Percentiles rank a stretch among this genome's conserved stretches.
Conservation (phyloP, 2,888 invertebrate species). For the Rhingia rostrata region DNA sequence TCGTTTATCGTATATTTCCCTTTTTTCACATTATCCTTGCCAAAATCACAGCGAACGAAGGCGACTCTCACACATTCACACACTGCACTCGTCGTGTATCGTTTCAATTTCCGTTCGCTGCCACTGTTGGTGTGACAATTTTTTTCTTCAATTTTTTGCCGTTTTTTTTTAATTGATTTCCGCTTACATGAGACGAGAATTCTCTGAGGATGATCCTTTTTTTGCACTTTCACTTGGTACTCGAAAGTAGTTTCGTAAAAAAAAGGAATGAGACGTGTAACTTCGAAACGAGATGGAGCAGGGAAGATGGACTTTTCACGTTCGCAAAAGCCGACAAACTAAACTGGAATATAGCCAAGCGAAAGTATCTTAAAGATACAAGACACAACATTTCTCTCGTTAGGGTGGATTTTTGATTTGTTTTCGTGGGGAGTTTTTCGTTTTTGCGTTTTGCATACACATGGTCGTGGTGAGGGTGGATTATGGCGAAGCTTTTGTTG, state of each 20-base stretch:
- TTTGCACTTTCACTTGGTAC: neutral
- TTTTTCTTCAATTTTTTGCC: no score
- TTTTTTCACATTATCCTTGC: conserved; percentile 47
- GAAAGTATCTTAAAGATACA: conserved; percentile 71
- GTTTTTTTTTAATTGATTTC: conserved; percentile 9
- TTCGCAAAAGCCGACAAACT: conserved; percentile 64
- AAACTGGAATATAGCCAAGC: conserved; percentile 51
- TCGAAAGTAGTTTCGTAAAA: conserved; percentile 17
- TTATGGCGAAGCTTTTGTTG: conserved; percentile 49
- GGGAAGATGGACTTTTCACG: conserved; percentile 29
- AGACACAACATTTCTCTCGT: conserved; percentile 53
- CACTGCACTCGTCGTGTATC: conserved; percentile 15
- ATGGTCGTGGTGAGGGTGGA: conserved; percentile 14
- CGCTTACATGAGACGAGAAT: neutral
- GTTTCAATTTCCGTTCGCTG: conserved; percentile 29
- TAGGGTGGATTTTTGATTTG: conserved; percentile 23
- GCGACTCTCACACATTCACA: neutral
- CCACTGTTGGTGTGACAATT: neutral
- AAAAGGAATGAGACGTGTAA: neutral
- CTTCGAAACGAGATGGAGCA: neutral
- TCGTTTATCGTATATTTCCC: conserved; percentile 24
- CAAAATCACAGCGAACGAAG: neutral
- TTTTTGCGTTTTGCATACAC: neutral
- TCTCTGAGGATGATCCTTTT: neutral
- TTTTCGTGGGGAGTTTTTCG: conserved; percentile 30